A percentile compares a stretch with the other conserved stretches of the same genome.
phyloP scores from a whole-genome alignment of 2,113 vertebrate species.

The Oxyura jamaicensis region DNA sequence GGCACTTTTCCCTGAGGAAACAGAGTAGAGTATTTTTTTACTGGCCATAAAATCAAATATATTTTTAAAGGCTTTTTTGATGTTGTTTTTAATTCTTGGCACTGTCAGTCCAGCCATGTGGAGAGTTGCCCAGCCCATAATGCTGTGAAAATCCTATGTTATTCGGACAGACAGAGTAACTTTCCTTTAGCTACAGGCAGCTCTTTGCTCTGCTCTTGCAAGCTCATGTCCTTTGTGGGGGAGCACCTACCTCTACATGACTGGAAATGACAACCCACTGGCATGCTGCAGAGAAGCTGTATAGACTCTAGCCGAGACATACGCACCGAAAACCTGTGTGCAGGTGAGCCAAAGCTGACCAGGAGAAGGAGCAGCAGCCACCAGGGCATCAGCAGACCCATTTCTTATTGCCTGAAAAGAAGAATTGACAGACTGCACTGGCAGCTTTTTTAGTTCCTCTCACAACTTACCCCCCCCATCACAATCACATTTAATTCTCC shows the following conservation, averaged over 20 bases:
- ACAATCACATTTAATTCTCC: neutral
- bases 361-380: constrained; percentile 71
- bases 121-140: neutral
- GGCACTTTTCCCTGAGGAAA: neutral
- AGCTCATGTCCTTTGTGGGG: neutral
- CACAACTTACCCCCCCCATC: neutral
- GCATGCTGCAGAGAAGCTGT: neutral
- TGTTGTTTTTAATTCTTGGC: neutral
- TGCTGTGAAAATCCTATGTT: neutral
- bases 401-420: constrained; percentile 45
- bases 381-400: neutral
- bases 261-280: neutral
- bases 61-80: neutral
- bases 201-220: neutral
- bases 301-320: neutral
- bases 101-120: neutral
- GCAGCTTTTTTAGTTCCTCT: neutral
- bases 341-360: constrained; percentile 49
- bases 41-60: neutral
- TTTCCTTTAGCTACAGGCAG: neutral
- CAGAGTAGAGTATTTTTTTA: neutral
- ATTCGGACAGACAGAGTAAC: neutral
- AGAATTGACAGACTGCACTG: neutral
- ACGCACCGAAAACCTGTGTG: constrained; percentile 75
- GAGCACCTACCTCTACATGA: neutral